Evolutionary conservation across 2,797 vertebrate species (phyloP).

Genomic region (Hybognathus amarus): DNA sequence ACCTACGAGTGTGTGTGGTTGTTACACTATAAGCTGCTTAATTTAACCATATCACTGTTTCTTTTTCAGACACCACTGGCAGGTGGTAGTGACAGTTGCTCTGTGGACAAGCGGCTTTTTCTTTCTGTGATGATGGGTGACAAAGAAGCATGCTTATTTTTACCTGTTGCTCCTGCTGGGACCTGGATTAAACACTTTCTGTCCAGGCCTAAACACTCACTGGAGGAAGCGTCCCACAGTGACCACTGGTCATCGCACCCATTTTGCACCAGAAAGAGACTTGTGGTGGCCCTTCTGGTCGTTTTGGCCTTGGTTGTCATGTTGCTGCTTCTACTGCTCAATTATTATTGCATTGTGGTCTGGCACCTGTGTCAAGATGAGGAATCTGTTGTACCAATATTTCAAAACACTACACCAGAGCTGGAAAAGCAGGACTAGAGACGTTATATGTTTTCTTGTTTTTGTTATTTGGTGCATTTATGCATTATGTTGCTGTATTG

Average conservation of each 20-base stretch:
- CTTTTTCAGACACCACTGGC: slow-evolving; percentile 20
- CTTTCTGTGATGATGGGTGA: slow-evolving; percentile 53
- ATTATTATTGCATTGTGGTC: slow-evolving; percentile 66
- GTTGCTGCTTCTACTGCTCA: slow-evolving; percentile 63
- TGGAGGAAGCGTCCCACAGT: not conserved
- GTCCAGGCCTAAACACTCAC: not conserved
- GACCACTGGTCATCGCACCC: not conserved
- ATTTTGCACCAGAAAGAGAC: slow-evolving; percentile 34
- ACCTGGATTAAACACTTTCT: slow-evolving; percentile 59
- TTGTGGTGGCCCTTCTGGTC: slow-evolving; percentile 49
- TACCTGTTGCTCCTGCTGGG: not conserved
- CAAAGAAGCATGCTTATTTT: slow-evolving; percentile 33
- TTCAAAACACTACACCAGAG: not conserved
- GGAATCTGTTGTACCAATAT: slow-evolving; percentile 4
- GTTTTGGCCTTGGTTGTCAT: slow-evolving; percentile 53
- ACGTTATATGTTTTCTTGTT: not conserved
- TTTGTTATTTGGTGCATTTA: not conserved
- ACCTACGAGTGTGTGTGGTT: not conserved
- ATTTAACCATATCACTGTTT: not conserved
- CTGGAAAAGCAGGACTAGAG: not conserved
- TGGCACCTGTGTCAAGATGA: slow-evolving; percentile 59
- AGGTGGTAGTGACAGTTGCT: slow-evolving; percentile 30
- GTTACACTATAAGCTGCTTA: not conserved
- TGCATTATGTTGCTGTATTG: not conserved
- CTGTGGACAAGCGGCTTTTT: not conserved